phyloP scores from a whole-genome alignment of 1,140 invertebrate genomes.

The Brachionus angularis region DNA sequence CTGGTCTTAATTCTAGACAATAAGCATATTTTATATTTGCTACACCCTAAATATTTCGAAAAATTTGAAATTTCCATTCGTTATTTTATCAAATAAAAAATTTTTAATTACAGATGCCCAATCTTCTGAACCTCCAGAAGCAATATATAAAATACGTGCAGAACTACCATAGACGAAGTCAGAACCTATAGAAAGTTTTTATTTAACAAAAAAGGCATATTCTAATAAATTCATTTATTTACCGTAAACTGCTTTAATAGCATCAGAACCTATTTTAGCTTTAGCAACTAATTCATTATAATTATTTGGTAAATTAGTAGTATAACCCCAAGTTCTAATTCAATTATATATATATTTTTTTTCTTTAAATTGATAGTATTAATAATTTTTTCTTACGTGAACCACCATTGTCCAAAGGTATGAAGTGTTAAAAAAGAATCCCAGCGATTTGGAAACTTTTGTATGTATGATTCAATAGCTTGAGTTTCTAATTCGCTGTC shows the following conservation, averaged over 20 bases:
- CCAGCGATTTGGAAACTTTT: not conserved
- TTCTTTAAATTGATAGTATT: not conserved
- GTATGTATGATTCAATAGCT: constrained; percentile 26
- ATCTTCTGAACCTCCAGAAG: constrained; percentile 47
- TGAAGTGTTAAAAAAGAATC: constrained; percentile 42
- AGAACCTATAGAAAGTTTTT: not conserved
- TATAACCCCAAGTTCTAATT: constrained; percentile 31
- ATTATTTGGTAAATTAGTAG: constrained; percentile 29
- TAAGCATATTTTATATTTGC: constrained; percentile 47
- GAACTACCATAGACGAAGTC: constrained; percentile 11
- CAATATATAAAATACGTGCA: constrained; percentile 36
- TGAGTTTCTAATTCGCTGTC: constrained; percentile 43
- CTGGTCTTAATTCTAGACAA: constrained; percentile 46
- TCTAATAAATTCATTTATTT: not conserved
- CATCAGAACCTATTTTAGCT: constrained; percentile 7
- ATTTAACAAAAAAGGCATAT: not conserved
- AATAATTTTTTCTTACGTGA: constrained; percentile 9
- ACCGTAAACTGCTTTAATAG: constrained; percentile 3
- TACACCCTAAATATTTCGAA: no score
- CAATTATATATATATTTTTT: not conserved
- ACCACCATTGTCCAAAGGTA: constrained; percentile 34
- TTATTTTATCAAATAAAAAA: not conserved
- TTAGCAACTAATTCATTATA: constrained; percentile 18
- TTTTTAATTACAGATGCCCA: constrained; percentile 45
- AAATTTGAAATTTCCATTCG: no score